Conservation (phyloP, 2,113 vertebrate species). For the Phocoena phocoena region DNA sequence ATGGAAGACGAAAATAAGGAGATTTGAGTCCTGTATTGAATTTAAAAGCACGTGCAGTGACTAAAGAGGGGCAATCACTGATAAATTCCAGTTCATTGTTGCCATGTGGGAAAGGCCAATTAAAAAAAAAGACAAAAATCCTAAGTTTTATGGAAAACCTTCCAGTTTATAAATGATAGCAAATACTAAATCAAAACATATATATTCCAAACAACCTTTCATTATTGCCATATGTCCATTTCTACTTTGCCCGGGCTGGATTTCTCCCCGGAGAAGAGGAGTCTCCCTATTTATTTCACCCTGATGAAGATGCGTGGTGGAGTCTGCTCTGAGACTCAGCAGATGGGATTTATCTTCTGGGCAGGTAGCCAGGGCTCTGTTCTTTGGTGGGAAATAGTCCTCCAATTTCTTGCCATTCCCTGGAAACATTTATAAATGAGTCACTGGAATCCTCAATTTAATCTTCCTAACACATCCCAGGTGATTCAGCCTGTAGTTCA, state of each 20-base stretch:
- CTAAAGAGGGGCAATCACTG: background rate
- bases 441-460: conserved; percentile 81
- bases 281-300: background rate
- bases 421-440: conserved; percentile 81
- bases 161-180: background rate
- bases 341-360: conserved; percentile 47
- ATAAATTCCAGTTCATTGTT: background rate
- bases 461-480: conserved; percentile 79
- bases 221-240: background rate
- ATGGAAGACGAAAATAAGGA: background rate
- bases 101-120: background rate
- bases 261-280: background rate
- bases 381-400: conserved; percentile 72
- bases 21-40: background rate
- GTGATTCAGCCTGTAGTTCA: conserved; percentile 78
- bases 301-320: background rate
- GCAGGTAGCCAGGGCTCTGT: conserved; percentile 61
- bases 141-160: background rate
- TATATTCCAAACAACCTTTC: background rate
- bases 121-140: background rate
- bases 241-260: background rate
- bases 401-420: conserved; percentile 70
- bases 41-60: background rate
- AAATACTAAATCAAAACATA: background rate
- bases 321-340: conserved; percentile 9